Conservation (phyloP, 1,140 invertebrate genomes). For the Acromyrmex echinatior region DNA sequence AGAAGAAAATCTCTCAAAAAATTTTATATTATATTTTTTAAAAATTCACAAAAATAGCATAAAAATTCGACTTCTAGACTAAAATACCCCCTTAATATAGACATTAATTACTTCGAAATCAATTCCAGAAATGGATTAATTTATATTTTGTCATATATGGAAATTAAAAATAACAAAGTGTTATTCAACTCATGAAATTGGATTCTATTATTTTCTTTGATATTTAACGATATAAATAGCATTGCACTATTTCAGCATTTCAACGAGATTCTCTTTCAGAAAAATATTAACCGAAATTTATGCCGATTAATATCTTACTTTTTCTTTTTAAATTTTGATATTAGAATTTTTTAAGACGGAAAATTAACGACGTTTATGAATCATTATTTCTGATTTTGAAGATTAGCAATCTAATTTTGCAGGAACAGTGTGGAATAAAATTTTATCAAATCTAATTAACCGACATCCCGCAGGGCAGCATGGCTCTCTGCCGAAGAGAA, state of each 20-base stretch:
- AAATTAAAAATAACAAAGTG: no score
- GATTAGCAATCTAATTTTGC: conserved; percentile 14
- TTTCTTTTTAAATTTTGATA: not conserved
- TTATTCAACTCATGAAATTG: no score
- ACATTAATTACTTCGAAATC: no score
- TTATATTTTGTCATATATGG: no score
- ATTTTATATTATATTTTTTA: no score
- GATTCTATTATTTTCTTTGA: no score
- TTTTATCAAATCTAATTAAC: conserved; percentile 16
- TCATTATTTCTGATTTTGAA: not conserved
- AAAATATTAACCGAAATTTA: not conserved
- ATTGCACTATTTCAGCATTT: not conserved
- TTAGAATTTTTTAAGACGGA: not conserved
- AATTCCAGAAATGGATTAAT: no score
- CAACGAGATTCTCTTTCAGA: not conserved
- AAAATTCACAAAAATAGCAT: no score
- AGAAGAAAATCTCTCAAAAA: no score
- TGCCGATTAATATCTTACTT: not conserved
- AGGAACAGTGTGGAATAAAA: not conserved
- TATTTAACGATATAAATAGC: not conserved
- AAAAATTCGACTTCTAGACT: no score
- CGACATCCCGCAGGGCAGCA: not conserved
- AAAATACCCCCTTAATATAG: no score
- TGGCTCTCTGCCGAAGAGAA: not conserved
- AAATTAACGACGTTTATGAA: not conserved